These are phyloP conservation scores for Melipona quadrifasciata DNA, from an alignment of 1,140 invertebrate genomes.

Conservation along the genomic window DNA sequence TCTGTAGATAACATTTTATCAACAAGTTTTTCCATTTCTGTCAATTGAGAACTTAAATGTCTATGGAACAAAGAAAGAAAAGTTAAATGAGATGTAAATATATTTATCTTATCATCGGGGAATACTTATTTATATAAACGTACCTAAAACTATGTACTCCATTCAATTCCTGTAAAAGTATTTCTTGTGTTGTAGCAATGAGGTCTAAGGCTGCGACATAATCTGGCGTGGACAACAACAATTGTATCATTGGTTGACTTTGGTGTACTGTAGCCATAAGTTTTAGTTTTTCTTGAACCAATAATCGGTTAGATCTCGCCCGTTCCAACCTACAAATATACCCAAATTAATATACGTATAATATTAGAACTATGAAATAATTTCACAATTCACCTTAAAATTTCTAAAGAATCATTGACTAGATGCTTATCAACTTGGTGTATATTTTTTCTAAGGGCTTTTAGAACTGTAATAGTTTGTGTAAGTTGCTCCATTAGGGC, in stretches of 20 bases:
- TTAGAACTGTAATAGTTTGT: constrained; percentile 90
- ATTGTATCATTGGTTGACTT: constrained; percentile 98
- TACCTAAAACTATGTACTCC: constrained; percentile 95
- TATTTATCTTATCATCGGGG: neutral
- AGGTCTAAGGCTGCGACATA: constrained; percentile 98
- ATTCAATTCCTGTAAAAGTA: constrained; percentile 93
- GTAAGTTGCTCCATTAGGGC: constrained; percentile 94
- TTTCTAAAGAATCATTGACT: constrained; percentile 90
- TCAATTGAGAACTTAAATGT: constrained; percentile 97
- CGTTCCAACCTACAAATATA: constrained; percentile 80
- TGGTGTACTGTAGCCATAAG: constrained; percentile 98
- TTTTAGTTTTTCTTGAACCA: constrained; percentile 90
- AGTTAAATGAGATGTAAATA: constrained; percentile 6
- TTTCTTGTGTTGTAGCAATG: constrained; percentile 97
- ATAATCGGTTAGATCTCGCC: constrained; percentile 84
- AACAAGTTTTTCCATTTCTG: constrained; percentile 97
- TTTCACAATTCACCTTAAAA: constrained; percentile 83
- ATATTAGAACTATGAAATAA: neutral
- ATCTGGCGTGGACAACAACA: constrained; percentile 96
- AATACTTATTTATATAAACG: constrained; percentile 21
- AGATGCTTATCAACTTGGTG: constrained; percentile 89
- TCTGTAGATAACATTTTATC: constrained; percentile 98
- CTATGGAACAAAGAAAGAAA: constrained; percentile 77
- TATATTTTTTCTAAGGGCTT: constrained; percentile 87
- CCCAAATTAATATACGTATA: neutral